A percentile compares a stretch with the other conserved stretches of the same genome.
These are phyloP conservation scores for Cydia fagiglandana DNA, from an alignment of 1,140 invertebrate species.

Conservation along the genomic window DNA sequence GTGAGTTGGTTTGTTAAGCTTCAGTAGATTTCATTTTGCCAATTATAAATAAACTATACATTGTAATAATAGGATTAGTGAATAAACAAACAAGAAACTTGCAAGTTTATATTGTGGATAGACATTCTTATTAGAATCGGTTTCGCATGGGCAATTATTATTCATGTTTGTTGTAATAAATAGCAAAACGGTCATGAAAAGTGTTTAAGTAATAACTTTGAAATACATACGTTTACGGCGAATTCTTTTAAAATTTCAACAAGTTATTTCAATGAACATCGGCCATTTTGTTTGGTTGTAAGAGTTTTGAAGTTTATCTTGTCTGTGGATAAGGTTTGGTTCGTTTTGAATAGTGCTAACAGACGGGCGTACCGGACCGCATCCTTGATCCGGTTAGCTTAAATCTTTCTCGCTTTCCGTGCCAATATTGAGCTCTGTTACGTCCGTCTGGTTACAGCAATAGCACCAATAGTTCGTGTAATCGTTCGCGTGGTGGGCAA, in stretches of 20 bases:
- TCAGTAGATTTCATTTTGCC: not conserved
- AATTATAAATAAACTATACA: not conserved
- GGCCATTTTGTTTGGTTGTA: constrained; percentile 61
- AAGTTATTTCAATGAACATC: constrained; percentile 49
- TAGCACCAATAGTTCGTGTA: too few species aligned
- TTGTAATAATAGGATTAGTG: constrained; percentile 18
- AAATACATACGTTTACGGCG: constrained; percentile 44
- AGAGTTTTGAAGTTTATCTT: constrained; percentile 10
- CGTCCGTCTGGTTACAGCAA: too few species aligned
- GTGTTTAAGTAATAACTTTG: constrained; percentile 4
- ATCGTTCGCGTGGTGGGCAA: too few species aligned
- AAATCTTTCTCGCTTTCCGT: too few species aligned
- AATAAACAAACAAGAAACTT: constrained; percentile 46
- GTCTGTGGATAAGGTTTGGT: constrained; percentile 21
- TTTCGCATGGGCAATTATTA: not conserved
- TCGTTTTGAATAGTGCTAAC: not conserved
- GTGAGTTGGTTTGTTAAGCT: not conserved
- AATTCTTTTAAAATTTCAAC: constrained; percentile 47
- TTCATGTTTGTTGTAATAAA: not conserved
- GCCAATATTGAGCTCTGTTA: too few species aligned
- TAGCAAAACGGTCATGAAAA: not conserved
- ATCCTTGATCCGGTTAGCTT: too few species aligned
- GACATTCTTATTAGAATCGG: constrained; percentile 22
- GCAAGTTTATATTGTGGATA: constrained; percentile 28
- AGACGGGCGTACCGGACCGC: too few species aligned